These are phyloP conservation scores for Scomber colias DNA, from an alignment of 2,113 vertebrate genomes.

Conservation along the genomic window DNA sequence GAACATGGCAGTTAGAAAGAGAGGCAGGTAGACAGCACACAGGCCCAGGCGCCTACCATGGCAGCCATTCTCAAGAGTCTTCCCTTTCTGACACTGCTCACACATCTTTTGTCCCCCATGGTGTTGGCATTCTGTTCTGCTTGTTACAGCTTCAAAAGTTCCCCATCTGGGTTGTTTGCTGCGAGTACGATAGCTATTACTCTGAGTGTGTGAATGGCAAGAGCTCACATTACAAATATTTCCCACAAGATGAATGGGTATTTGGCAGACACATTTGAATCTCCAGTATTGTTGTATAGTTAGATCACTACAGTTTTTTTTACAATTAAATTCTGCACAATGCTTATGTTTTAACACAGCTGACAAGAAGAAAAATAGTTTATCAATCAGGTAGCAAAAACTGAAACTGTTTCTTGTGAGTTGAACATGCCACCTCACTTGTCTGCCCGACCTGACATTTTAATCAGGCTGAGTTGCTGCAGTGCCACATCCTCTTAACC, in stretches of 20 bases:
- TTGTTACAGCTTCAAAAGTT: constrained; percentile 64
- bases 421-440: constrained; percentile 53
- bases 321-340: constrained; percentile 8
- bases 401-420: constrained; percentile 35
- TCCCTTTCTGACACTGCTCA: constrained; percentile 69
- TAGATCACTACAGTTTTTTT: constrained; percentile 3
- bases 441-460: constrained; percentile 73
- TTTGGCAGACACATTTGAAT: constrained; percentile 47
- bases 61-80: constrained; percentile 76
- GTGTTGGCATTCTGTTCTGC: constrained; percentile 73
- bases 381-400: not conserved
- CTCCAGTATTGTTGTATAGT: constrained; percentile 9
- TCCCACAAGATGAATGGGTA: constrained; percentile 37
- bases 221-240: constrained; percentile 49
- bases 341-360: too few species aligned
- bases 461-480: constrained; percentile 80
- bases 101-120: constrained; percentile 71
- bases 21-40: constrained; percentile 77
- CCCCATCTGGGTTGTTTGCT: constrained; percentile 40
- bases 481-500: constrained; percentile 76
- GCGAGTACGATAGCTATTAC: constrained; percentile 38
- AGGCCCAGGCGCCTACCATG: constrained; percentile 75
- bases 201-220: constrained; percentile 35
- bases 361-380: constrained; percentile 13
- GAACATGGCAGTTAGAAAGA: constrained; percentile 72